Evolutionary conservation across 2,113 vertebrate species (phyloP).

Genomic region (Galemys pyrenaicus): DNA sequence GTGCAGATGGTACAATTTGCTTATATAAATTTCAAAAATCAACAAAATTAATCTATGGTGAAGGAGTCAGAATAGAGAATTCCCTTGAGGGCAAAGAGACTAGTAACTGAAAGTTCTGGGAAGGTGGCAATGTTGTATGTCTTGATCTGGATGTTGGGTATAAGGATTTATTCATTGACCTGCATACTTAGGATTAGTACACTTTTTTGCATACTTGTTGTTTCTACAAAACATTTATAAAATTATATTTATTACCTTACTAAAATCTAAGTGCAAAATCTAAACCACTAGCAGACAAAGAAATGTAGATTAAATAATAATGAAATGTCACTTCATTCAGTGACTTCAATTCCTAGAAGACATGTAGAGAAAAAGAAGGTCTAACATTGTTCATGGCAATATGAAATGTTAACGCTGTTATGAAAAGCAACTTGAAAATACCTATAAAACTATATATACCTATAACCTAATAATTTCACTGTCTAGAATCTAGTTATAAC

Average conservation of each 20-base stretch:
- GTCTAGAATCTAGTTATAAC: neutral
- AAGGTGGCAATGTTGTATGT: neutral
- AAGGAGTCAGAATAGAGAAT: neutral
- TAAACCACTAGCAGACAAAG: conserved; percentile 12
- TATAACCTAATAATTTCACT: conserved; percentile 1
- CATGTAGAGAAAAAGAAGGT: neutral
- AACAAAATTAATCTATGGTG: neutral
- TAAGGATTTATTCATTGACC: neutral
- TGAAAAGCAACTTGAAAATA: conserved; percentile 34
- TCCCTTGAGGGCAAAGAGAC: neutral
- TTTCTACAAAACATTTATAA: conserved; percentile 1
- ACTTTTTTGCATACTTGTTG: neutral
- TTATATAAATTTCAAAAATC: neutral
- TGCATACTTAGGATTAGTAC: neutral
- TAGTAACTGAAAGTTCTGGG: neutral
- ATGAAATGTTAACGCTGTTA: conserved; percentile 18
- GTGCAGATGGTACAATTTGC: neutral
- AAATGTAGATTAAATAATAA: conserved; percentile 46
- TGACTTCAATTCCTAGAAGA: conserved; percentile 2
- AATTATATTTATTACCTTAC: conserved; percentile 12
- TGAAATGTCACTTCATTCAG: conserved; percentile 10
- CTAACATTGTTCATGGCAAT: neutral
- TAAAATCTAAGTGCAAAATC: conserved; percentile 17
- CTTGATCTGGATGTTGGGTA: neutral
- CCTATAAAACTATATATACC: neutral